phyloP scores from a whole-genome alignment of 2,888 invertebrate species.

The Tetragonula carbonaria region DNA sequence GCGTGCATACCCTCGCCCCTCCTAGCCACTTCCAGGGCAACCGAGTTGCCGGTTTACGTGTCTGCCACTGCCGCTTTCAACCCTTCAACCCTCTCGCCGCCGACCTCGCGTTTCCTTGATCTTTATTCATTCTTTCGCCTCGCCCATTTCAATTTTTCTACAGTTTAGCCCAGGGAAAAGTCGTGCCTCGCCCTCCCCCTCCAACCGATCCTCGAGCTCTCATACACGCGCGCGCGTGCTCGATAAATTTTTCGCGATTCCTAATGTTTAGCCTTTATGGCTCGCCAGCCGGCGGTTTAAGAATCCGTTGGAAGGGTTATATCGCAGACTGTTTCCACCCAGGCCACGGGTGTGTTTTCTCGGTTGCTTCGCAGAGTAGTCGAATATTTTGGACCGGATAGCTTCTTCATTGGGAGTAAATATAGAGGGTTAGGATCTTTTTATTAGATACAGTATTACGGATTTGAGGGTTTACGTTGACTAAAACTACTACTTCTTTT shows the following conservation, averaged over 20 bases:
- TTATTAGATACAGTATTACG: neutral
- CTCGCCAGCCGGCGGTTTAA: conserved; percentile 28
- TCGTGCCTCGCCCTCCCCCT: conserved; percentile 42
- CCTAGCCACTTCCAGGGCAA: conserved; percentile 57
- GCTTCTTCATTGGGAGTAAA: neutral
- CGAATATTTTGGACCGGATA: neutral
- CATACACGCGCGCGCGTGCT: conserved; percentile 57
- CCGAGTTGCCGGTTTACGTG: conserved; percentile 77
- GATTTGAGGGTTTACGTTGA: neutral
- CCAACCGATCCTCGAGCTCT: conserved; percentile 56
- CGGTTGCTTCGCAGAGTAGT: neutral
- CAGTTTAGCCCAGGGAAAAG: conserved; percentile 77
- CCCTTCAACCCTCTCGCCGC: neutral
- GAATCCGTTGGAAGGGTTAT: conserved; percentile 25
- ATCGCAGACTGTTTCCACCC: neutral
- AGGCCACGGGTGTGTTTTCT: neutral
- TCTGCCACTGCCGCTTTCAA: conserved; percentile 28
- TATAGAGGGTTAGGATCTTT: neutral
- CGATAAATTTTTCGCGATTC: conserved; percentile 60
- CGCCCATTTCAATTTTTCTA: conserved; percentile 82
- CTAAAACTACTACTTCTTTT: neutral
- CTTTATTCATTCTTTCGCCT: conserved; percentile 83
- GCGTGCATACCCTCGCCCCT: conserved; percentile 71
- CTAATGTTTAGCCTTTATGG: conserved; percentile 52
- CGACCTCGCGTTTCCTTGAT: conserved; percentile 67